phyloP scores from a whole-genome alignment of 2,113 vertebrate genomes.

The Bubo scandiacus region DNA sequence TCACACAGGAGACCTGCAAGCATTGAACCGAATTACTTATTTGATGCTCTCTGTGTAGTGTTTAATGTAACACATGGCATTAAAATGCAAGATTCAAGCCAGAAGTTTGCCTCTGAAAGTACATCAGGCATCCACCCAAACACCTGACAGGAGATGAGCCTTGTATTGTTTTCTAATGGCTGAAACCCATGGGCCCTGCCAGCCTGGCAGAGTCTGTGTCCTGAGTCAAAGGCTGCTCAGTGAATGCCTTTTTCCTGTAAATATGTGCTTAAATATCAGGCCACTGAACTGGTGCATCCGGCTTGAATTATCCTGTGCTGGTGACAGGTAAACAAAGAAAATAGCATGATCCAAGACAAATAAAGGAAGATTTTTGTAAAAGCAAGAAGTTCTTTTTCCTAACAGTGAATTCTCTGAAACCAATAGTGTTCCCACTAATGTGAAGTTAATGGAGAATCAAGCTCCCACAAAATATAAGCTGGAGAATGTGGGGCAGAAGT shows the following conservation, averaged over 20 bases:
- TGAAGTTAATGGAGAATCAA: not conserved
- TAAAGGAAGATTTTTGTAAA: not conserved
- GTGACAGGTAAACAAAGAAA: not conserved
- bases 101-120: constrained; percentile 2
- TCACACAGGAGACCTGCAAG: not conserved
- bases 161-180: not conserved
- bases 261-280: not conserved
- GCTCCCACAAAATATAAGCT: not conserved
- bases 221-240: not conserved
- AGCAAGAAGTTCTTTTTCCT: not conserved
- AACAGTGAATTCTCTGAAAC: not conserved
- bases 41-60: not conserved
- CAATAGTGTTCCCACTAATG: not conserved
- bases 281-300: not conserved
- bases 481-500: not conserved
- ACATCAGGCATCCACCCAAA: not conserved
- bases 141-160: not conserved
- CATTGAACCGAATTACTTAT: not conserved
- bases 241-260: not conserved
- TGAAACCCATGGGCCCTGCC: not conserved
- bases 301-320: not conserved
- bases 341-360: not conserved
- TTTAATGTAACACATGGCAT: not conserved
- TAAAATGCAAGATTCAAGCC: constrained; percentile 11
- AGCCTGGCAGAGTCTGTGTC: not conserved